Conservation (phyloP, 2,113 vertebrate genomes). For the Suricata suricatta region DNA sequence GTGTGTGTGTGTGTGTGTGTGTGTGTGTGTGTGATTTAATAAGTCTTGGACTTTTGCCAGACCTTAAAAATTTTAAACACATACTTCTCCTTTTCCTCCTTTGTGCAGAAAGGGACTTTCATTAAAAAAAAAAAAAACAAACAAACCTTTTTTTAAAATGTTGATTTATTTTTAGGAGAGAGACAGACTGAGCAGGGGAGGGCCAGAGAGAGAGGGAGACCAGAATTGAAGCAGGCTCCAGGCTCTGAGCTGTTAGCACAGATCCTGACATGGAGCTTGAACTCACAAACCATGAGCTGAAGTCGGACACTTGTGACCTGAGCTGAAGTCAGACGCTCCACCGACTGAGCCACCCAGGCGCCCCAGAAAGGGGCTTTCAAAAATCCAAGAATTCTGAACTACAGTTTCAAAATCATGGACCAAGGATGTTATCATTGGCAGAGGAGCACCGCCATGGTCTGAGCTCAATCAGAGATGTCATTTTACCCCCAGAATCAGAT, state of each 20-base stretch:
- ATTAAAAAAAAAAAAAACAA: no score
- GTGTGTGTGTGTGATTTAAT: neutral
- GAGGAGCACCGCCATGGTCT: rapidly evolving
- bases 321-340: no score
- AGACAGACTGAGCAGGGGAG: no score
- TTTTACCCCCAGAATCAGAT: neutral
- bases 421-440: rapidly evolving
- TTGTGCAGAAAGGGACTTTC: neutral
- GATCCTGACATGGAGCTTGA: no score
- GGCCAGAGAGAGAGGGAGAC: no score
- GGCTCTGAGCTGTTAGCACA: no score
- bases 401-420: neutral
- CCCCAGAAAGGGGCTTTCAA: neutral
- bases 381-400: neutral
- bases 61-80: neutral
- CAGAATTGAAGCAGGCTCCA: no score
- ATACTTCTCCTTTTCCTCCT: neutral
- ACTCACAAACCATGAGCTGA: no score
- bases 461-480: neutral
- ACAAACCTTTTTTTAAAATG: no score
- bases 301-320: no score
- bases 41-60: neutral
- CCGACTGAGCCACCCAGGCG: no score
- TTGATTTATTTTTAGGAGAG: no score
- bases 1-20: neutral